A percentile compares a stretch with the other conserved stretches of the same genome.
phyloP scores from a whole-genome alignment of 1,140 invertebrate genomes.

The Apis florea region DNA sequence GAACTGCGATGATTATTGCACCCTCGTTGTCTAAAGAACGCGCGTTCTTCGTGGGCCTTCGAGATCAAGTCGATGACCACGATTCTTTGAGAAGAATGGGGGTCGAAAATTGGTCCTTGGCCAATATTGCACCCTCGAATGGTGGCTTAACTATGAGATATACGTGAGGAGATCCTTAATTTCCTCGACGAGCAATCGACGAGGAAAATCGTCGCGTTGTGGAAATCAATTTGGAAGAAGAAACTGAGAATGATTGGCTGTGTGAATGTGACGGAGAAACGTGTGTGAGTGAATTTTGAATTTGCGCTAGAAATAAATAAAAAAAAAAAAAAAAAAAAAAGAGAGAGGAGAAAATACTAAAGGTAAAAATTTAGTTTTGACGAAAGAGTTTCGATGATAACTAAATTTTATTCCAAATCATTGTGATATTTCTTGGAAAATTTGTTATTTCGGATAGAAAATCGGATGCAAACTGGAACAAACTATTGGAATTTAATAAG shows the following conservation, averaged over 20 bases:
- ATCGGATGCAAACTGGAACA: no score
- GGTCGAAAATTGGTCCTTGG: constrained; percentile 41
- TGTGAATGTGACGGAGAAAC: no score
- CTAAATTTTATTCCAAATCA: no score
- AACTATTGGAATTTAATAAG: not conserved
- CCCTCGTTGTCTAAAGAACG: not conserved
- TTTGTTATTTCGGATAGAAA: no score
- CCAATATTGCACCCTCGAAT: constrained; percentile 4
- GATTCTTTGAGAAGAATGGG: constrained; percentile 43
- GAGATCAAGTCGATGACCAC: constrained; percentile 6
- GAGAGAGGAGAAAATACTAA: no score
- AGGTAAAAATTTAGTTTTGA: no score
- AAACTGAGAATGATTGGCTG: no score
- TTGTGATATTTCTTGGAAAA: no score
- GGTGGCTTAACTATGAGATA: constrained; percentile 20
- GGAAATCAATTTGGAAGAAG: not conserved
- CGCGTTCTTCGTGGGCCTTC: not conserved
- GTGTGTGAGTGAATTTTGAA: no score
- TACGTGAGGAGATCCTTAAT: constrained; percentile 20
- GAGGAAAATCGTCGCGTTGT: not conserved
- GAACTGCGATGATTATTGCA: constrained; percentile 49
- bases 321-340: no score
- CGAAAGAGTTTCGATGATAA: no score
- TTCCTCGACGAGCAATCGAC: not conserved
- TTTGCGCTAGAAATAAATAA: no score